Evolutionary conservation across 2,113 vertebrate genomes (phyloP), one percentile per base, ranked within the genome.

Genomic region (Marmota monax): DNA sequence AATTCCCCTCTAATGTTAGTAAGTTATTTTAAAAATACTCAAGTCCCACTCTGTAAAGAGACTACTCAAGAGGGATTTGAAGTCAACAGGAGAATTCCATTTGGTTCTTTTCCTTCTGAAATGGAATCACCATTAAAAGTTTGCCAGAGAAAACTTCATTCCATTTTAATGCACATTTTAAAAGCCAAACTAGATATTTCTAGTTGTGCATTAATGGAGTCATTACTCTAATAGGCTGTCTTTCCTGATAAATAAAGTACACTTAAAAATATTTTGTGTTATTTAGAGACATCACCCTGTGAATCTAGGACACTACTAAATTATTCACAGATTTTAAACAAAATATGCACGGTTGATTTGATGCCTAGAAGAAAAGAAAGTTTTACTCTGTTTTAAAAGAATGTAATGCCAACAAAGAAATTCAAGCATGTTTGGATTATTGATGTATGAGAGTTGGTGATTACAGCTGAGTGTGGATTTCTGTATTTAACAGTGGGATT

Each of bases 241-340:
- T 94, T 96, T 96, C 77, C 77, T 88, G 87, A 90, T 77, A 84
- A 53, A 42, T 91, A 95, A 97, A 96, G 32, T 70, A 85, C 5
- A 77, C 45, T 95, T 97, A 51, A 91, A 95, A 93, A 80, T 72
- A 95, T 11, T 96, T 87, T 92, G 37, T 94, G 93, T 96, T 97
- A 85, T 86, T 97, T 98, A 92, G 82, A 96, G 97, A 90, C 16
- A 69, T 51, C 4, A 69, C 39, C 84, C 96, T 96, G 45, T 90
- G 94, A 97, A 96, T 97, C 80, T 98, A 97, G 96, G 96, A 70
- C 91, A 96, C 34, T 42, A 84, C 17, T 97, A 93, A 98, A 98
- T 97, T 96, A 97, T 97, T 98, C 79, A 95, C 27, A 91, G 58
- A 63, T 97, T 97, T 97, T 96, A 97, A 98, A 94, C 0, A 82